Evolutionary conservation across 2,797 vertebrate genomes (phyloP).

Genomic region (Takifugu rubripes): DNA sequence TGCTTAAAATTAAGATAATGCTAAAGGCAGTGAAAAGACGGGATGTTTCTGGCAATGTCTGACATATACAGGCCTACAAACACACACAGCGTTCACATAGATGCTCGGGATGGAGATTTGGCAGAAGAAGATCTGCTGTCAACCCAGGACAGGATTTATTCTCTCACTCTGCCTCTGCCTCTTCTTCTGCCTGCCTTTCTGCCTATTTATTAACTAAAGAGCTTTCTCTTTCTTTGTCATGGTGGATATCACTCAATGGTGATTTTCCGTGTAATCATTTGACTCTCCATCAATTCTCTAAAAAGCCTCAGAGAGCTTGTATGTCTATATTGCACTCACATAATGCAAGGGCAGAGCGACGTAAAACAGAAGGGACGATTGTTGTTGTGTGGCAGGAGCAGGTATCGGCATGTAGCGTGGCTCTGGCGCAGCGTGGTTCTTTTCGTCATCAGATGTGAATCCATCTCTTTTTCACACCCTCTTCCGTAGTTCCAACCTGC

Average conservation of each 20-base stretch:
- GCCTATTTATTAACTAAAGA: slow-evolving; percentile 75
- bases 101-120: slow-evolving; percentile 56
- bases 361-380: slow-evolving; percentile 52
- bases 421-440: slow-evolving; percentile 34
- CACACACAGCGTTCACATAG: slow-evolving; percentile 13
- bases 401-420: slow-evolving; percentile 44
- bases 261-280: slow-evolving; percentile 74
- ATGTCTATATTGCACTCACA: slow-evolving; percentile 56
- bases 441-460: slow-evolving; percentile 35
- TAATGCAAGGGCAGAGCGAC: slow-evolving; percentile 57
- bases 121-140: slow-evolving; percentile 38
- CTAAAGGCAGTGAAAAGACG: slow-evolving; percentile 40
- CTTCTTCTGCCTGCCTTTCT: slow-evolving; percentile 51
- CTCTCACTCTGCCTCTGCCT: slow-evolving; percentile 31
- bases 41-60: slow-evolving; percentile 34
- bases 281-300: slow-evolving; percentile 74
- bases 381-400: slow-evolving; percentile 43
- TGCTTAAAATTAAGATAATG: slow-evolving; percentile 53
- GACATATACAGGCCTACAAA: slow-evolving; percentile 6
- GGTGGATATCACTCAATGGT: slow-evolving; percentile 67
- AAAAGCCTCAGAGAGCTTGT: slow-evolving; percentile 66
- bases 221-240: slow-evolving; percentile 73
- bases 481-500: slow-evolving; percentile 32
- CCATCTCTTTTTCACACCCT: slow-evolving; percentile 29
- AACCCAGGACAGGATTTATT: slow-evolving; percentile 54